Conservation (phyloP, 2,113 vertebrate species). For the Bucco capensis region DNA sequence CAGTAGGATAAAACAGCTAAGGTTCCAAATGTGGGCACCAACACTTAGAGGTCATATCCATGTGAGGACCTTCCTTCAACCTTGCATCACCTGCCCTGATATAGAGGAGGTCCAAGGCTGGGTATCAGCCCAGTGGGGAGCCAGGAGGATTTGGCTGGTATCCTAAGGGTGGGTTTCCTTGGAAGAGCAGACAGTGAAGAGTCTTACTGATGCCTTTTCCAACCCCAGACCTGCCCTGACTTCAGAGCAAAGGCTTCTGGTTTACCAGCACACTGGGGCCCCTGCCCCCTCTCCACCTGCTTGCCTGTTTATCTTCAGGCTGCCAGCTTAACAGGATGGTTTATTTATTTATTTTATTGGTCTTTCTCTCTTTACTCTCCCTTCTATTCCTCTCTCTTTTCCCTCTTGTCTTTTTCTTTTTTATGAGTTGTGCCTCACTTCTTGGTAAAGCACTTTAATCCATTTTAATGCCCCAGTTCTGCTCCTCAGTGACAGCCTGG, state of each 20-base stretch:
- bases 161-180: background rate
- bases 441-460: conserved; percentile 86
- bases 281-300: background rate
- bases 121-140: background rate
- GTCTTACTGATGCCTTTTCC: background rate
- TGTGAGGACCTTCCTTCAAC: background rate
- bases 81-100: background rate
- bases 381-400: background rate
- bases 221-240: background rate
- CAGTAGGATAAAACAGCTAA: background rate
- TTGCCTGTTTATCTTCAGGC: conserved; percentile 40
- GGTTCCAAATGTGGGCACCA: accelerated
- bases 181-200: background rate
- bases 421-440: conserved; percentile 71
- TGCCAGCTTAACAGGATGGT: conserved; percentile 62
- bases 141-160: background rate
- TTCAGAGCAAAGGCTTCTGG: accelerated
- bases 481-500: conserved; percentile 74
- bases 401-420: conserved; percentile 6
- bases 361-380: background rate
- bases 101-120: background rate
- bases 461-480: conserved; percentile 80
- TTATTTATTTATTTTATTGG: conserved; percentile 47
- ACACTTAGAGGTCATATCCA: background rate
- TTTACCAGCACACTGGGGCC: background rate